Percentiles rank a stretch among this genome's conserved stretches.
Evolutionary conservation across 2,797 vertebrate genomes (phyloP).

Genomic region (Brachymystax lenok): DNA sequence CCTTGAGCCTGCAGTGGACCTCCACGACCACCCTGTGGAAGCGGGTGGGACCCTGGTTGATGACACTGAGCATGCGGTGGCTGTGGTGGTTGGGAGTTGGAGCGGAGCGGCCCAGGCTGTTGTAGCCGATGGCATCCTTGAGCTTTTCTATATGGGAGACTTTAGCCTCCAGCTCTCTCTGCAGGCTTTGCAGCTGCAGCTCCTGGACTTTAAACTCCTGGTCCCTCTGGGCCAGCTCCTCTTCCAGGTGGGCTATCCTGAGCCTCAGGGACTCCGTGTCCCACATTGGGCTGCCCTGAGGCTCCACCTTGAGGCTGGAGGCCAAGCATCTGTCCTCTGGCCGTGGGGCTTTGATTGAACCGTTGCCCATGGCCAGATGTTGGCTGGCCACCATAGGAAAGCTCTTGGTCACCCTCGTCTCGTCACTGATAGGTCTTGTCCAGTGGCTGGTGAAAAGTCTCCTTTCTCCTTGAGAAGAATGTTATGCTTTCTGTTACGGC

Average conservation of each 20-base stretch:
- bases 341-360: constrained; percentile 76
- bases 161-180: constrained; percentile 74
- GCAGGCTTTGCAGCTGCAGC: constrained; percentile 67
- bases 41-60: constrained; percentile 77
- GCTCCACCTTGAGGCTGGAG: constrained; percentile 51
- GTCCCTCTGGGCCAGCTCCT: constrained; percentile 69
- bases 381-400: constrained; percentile 72
- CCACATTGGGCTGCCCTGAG: constrained; percentile 23
- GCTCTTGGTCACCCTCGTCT: constrained; percentile 19
- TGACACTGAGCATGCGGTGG: constrained; percentile 67
- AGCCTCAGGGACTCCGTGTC: constrained; percentile 69
- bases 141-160: constrained; percentile 78
- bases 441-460: background rate
- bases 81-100: constrained; percentile 28
- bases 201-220: constrained; percentile 65
- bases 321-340: constrained; percentile 70
- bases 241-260: constrained; percentile 71
- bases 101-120: constrained; percentile 51
- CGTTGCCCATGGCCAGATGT: constrained; percentile 79
- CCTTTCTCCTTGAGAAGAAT: background rate
- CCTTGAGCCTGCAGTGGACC: constrained; percentile 76
- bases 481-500: background rate
- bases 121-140: constrained; percentile 79
- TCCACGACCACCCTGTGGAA: constrained; percentile 77
- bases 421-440: constrained; percentile 1